A percentile compares a stretch with the other conserved stretches of the same genome.
phyloP scores from a whole-genome alignment of 2,113 vertebrate species.

The Hoplias malabaricus region DNA sequence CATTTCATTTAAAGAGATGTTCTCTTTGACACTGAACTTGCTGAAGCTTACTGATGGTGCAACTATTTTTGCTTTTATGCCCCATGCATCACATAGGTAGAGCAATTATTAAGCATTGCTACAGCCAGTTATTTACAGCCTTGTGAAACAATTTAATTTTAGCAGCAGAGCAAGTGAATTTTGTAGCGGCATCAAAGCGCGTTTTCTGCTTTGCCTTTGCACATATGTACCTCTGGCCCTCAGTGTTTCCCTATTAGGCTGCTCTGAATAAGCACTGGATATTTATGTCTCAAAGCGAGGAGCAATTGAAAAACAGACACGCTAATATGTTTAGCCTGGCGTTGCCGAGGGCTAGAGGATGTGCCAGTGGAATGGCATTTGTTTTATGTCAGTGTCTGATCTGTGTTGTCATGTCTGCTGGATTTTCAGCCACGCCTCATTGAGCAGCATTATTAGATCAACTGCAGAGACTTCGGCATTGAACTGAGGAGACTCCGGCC shows the following conservation, averaged over 20 bases:
- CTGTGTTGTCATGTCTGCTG: slow-evolving; percentile 57
- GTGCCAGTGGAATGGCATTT: slow-evolving; percentile 21
- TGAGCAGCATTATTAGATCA: slow-evolving; percentile 74
- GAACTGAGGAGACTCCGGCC: slow-evolving; percentile 67
- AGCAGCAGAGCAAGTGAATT: not conserved
- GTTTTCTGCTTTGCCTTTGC: not conserved
- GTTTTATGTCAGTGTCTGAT: slow-evolving; percentile 46
- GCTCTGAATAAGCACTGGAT: not conserved
- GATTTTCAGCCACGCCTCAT: slow-evolving; percentile 68
- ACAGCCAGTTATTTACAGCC: not conserved
- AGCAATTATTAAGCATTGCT: not conserved
- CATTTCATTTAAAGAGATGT: no score
- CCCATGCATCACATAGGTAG: not conserved
- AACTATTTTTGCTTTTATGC: no score
- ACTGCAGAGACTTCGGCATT: slow-evolving; percentile 67
- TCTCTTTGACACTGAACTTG: no score
- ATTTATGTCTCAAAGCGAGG: not conserved
- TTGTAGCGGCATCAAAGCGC: not conserved
- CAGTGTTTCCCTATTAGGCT: not conserved
- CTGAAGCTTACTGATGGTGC: no score
- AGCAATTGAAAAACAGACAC: not conserved
- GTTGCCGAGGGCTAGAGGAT: not conserved
- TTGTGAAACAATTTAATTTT: not conserved
- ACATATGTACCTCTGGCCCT: not conserved
- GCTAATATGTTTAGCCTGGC: not conserved